Percentiles rank a stretch among this genome's conserved stretches.
Evolutionary conservation across 2,888 invertebrate species (phyloP).

Genomic region (Yponomeuta cagnagella): DNA sequence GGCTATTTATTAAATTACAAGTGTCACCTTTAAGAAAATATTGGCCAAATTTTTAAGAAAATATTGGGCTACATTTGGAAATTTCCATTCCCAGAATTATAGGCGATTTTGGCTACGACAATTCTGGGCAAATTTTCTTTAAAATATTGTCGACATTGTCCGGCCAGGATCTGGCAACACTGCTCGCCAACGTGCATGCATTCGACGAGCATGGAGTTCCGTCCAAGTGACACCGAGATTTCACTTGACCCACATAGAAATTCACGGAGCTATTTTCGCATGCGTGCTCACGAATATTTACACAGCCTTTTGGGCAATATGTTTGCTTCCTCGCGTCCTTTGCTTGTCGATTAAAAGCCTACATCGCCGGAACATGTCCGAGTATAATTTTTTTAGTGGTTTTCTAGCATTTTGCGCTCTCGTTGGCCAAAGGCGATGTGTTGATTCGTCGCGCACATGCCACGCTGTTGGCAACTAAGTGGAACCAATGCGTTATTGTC

Average conservation of each 20-base stretch:
- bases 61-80: no score
- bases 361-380: neutral
- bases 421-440: constrained; percentile 4
- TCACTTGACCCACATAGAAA: constrained; percentile 23
- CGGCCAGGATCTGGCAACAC: no score
- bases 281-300: constrained; percentile 4
- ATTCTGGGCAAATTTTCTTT: no score
- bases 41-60: no score
- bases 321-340: neutral
- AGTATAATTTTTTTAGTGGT: neutral
- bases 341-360: neutral
- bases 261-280: constrained; percentile 17
- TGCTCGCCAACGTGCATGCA: neutral
- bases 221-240: constrained; percentile 16
- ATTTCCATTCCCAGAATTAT: no score
- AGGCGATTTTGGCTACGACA: no score
- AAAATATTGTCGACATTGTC: no score
- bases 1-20: no score
- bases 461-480: neutral
- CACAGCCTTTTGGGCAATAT: neutral
- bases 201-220: constrained; percentile 9
- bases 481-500: constrained; percentile 6
- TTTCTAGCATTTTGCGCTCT: neutral
- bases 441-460: constrained; percentile 16
- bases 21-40: no score